Conservation (phyloP, 2,113 vertebrate genomes). For the Australoheros scitulus region DNA sequence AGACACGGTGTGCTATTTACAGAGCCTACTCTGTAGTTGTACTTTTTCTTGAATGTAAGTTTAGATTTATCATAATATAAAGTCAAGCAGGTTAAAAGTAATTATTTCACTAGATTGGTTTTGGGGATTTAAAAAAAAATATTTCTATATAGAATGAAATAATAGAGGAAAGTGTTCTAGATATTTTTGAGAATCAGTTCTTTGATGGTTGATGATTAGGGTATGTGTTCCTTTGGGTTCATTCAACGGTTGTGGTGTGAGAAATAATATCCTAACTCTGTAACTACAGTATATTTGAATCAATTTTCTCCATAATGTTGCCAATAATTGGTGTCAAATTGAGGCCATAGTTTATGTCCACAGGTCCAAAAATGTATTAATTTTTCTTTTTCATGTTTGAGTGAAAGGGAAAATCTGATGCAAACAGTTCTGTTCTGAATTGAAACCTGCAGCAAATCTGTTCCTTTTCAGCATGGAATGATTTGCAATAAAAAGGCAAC, state of each 20-base stretch:
- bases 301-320: conserved; percentile 12
- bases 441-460: not conserved
- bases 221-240: not conserved
- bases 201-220: not conserved
- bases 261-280: not conserved
- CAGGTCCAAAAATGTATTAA: not conserved
- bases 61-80: not conserved
- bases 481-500: not conserved
- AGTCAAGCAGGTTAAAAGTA: not conserved
- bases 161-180: not conserved
- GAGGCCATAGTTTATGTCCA: not conserved
- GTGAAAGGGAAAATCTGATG: not conserved
- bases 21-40: not conserved
- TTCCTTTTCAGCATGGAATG: not conserved
- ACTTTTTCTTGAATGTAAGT: not conserved
- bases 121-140: too few species aligned
- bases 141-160: not conserved
- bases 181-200: not conserved
- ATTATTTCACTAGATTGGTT: not conserved
- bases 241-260: not conserved
- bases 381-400: not conserved
- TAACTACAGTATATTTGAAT: not conserved
- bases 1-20: not conserved
- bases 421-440: not conserved
- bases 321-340: conserved; percentile 40